phyloP scores from a whole-genome alignment of 1,140 invertebrate genomes.

The Sweltsa coloradensis region DNA sequence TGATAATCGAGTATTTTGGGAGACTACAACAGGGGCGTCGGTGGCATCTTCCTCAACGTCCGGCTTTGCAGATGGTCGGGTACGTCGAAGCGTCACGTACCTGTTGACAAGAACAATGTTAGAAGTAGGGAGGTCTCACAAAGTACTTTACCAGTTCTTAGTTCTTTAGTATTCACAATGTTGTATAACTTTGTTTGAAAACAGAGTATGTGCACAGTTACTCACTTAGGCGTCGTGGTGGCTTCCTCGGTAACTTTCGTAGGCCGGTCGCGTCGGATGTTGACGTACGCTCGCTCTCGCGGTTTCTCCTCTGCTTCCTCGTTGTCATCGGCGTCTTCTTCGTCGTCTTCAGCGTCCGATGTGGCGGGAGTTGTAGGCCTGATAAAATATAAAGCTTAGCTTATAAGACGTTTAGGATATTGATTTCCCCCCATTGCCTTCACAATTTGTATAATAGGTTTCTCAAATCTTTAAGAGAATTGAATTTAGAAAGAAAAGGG shows the following conservation, averaged over 20 bases:
- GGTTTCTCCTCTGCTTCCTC: constrained; percentile 26
- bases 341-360: constrained; percentile 16
- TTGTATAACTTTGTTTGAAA: too few species aligned
- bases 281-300: constrained; percentile 45
- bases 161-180: too few species aligned
- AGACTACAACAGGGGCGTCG: constrained; percentile 11
- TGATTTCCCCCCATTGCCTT: too few species aligned
- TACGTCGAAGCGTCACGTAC: neutral
- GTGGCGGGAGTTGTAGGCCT: constrained; percentile 8
- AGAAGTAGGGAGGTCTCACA: neutral
- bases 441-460: too few species aligned
- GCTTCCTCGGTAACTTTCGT: constrained; percentile 30
- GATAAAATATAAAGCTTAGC: too few species aligned
- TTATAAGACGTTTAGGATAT: too few species aligned
- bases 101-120: neutral
- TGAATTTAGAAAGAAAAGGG: too few species aligned
- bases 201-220: too few species aligned
- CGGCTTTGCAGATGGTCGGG: neutral
- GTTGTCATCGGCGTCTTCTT: constrained; percentile 20
- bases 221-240: constrained; percentile 8
- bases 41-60: constrained; percentile 21
- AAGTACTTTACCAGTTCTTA: neutral
- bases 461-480: too few species aligned
- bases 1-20: too few species aligned
- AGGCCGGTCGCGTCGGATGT: constrained; percentile 44